A percentile compares a stretch with the other conserved stretches of the same genome.
Evolutionary conservation across 2,113 vertebrate species (phyloP).

Genomic region (Carlito syrichta): DNA sequence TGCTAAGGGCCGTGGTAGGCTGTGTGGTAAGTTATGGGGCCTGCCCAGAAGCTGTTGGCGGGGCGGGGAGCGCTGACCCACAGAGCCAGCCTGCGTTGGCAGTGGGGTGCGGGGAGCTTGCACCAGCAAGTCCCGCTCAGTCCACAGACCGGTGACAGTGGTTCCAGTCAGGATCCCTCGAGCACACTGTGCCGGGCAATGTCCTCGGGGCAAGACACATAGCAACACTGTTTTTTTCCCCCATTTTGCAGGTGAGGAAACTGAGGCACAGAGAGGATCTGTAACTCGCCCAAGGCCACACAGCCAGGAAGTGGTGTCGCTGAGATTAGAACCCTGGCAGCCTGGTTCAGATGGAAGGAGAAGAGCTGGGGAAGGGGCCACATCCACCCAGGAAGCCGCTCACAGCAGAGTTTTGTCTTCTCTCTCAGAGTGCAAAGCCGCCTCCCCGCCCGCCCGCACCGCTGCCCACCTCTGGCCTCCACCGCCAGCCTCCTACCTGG

Average conservation of each 20-base stretch:
- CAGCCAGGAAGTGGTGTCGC: not conserved
- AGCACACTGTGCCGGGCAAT: fast-evolving
- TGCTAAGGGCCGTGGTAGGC: fast-evolving
- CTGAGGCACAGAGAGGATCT: not conserved
- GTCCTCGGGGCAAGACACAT: fast-evolving
- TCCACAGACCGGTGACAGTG: fast-evolving
- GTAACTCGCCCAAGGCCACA: not conserved
- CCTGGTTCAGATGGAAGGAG: not conserved
- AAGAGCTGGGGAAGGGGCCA: not conserved
- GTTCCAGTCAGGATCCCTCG: not conserved
- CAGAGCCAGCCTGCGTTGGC: not conserved
- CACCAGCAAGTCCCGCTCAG: not conserved
- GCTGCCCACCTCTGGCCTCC: fast-evolving
- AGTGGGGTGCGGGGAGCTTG: not conserved
- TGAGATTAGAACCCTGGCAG: not conserved
- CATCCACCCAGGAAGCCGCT: not conserved
- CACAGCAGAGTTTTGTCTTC: not conserved
- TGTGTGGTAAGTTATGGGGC: fast-evolving
- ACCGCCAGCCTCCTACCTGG: conserved; percentile 73
- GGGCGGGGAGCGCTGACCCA: fast-evolving
- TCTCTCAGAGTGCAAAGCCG: fast-evolving
- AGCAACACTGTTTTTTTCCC: not conserved
- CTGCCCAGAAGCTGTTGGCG: fast-evolving
- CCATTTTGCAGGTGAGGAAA: not conserved
- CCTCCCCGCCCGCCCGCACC: fast-evolving